Evolutionary conservation across 2,888 invertebrate genomes (phyloP).

Genomic region (Synanthedon andrenaeformis): DNA sequence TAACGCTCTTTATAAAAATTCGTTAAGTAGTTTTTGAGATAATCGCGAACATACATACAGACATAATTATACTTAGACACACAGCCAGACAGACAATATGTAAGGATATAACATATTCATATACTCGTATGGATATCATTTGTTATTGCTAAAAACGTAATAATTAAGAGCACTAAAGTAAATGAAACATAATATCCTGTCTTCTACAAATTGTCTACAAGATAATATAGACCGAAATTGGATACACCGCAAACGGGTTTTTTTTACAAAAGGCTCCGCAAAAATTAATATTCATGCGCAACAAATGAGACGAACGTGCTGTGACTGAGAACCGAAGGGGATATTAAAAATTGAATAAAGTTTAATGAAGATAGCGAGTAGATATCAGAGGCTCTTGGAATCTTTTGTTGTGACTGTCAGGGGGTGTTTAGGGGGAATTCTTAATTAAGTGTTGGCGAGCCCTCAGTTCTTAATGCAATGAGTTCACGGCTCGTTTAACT

Average conservation of each 20-base stretch:
- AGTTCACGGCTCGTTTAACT: conserved; percentile 66
- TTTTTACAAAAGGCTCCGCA: background rate
- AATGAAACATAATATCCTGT: background rate
- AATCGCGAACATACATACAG: too few species aligned
- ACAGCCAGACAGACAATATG: too few species aligned
- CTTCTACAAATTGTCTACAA: background rate
- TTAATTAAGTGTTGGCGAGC: conserved; percentile 68
- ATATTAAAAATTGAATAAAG: conserved; percentile 57
- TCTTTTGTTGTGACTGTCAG: conserved; percentile 59
- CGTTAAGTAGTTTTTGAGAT: too few species aligned
- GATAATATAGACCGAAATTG: background rate
- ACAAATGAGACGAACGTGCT: conserved; percentile 37
- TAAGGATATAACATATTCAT: background rate
- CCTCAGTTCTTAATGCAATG: conserved; percentile 65
- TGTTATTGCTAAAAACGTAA: background rate
- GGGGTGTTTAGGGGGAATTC: conserved; percentile 45
- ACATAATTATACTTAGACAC: too few species aligned
- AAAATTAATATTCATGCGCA: conserved; percentile 23
- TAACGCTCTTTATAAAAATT: too few species aligned
- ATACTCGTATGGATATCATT: background rate
- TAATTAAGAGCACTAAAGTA: background rate
- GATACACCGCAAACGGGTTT: background rate
- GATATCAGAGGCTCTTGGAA: conserved; percentile 32
- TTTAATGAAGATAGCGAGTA: conserved; percentile 45
- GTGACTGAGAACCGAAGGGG: conserved; percentile 20